These are phyloP conservation scores for Malthinus flaveolus DNA, from an alignment of 2,888 invertebrate genomes.

Conservation along the genomic window DNA sequence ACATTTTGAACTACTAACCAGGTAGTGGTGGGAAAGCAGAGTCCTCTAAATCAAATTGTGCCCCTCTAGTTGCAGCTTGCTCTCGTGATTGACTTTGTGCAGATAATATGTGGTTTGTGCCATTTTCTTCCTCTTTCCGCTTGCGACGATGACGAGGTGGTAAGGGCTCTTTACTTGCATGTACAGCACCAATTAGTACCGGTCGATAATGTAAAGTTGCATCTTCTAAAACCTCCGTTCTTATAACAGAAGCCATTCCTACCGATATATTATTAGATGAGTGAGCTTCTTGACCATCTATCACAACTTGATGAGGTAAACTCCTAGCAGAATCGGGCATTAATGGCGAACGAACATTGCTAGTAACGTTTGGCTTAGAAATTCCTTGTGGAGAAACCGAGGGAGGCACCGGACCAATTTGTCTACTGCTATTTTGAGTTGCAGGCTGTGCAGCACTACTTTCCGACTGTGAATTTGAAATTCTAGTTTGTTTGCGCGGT, in stretches of 20 bases:
- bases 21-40: constrained; percentile 81
- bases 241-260: constrained; percentile 16
- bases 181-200: constrained; percentile 18
- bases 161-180: constrained; percentile 50
- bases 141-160: constrained; percentile 55
- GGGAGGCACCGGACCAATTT: constrained; percentile 16
- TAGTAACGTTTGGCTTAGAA: constrained; percentile 7
- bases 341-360: constrained; percentile 24
- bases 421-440: constrained; percentile 25
- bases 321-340: constrained; percentile 32
- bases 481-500: constrained; percentile 49
- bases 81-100: constrained; percentile 42
- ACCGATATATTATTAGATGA: constrained; percentile 31
- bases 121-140: constrained; percentile 51
- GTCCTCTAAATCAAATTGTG: constrained; percentile 78
- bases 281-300: constrained; percentile 39
- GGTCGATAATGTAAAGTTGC: constrained; percentile 25
- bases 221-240: constrained; percentile 23
- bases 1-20: constrained; percentile 53
- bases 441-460: constrained; percentile 30
- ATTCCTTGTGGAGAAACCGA: constrained; percentile 23
- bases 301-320: constrained; percentile 31
- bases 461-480: constrained; percentile 26
- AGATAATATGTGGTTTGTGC: constrained; percentile 13
- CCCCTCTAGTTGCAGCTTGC: constrained; percentile 51